Evolutionary conservation across 2,113 vertebrate genomes (phyloP), one percentile per base, ranked within the genome.

Genomic region (Amphilophus citrinellus): DNA sequence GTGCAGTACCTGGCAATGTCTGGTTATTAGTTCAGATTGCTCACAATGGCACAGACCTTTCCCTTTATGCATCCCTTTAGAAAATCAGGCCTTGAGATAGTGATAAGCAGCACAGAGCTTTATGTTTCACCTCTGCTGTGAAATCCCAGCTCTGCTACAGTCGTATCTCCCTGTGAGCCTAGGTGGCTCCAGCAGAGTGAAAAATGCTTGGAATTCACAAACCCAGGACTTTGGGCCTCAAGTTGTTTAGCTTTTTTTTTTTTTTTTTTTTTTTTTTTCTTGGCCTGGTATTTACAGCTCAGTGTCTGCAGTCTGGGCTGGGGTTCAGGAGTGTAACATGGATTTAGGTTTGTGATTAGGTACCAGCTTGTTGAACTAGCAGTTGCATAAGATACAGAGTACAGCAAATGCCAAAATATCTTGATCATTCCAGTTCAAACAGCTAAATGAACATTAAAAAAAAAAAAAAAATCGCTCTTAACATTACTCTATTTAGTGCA

Each of bases 191-290:
- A 94, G 90, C 88, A 37, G 83, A 93, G 91, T 84, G 76, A 95
- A 90, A 95, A 94, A 96, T 95, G 93, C 88, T 84, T 92, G 93
- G 95, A 96, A 96, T 96, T 94, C 95, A 92, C 92, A 91, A 92
- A 92, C 92, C 84, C 85, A 93, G 89, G 93, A 90, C 90, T 95
- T 92, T 88, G 92, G 92, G 92, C 90, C 91, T 94, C 86, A 92
- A 93, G 90, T 94, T 95, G 91, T 93, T 94, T 87, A 82, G 87
- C 59, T 89, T n/a, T n/a, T 94, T 93, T 93, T 81, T 71, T 75
- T 77, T 44, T 65, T 65, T 66, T 63, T 59, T 89, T 94, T 93
- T 93, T 79, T 75, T 77, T 77, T 50, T 22, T 18, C 63, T 76
- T 82, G 71, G 78, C 57, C 32, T 94, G 87, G 90, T 92, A 89